Conservation (phyloP, 2,888 invertebrate species). For the Tortrix viridana region DNA sequence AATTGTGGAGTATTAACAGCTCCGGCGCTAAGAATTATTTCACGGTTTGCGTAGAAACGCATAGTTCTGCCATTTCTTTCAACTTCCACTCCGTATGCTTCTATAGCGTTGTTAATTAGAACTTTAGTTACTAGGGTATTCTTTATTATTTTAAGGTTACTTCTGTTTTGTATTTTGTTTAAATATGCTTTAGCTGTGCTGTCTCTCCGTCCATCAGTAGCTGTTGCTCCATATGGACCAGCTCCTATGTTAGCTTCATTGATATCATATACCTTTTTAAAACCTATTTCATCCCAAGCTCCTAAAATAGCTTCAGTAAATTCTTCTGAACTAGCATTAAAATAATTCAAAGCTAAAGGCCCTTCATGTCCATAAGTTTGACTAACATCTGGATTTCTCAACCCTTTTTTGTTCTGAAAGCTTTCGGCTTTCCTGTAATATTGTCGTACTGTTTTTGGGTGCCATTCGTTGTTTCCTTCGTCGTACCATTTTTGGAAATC, state of each 20-base stretch:
- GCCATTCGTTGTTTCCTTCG: slow-evolving; percentile 82
- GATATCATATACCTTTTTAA: slow-evolving; percentile 60
- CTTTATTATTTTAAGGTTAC: slow-evolving; percentile 69
- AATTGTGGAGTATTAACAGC: slow-evolving; percentile 68
- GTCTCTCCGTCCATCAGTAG: slow-evolving; percentile 71
- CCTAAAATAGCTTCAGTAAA: slow-evolving; percentile 55
- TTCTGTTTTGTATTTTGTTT: slow-evolving; percentile 49
- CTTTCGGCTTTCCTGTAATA: slow-evolving; percentile 82
- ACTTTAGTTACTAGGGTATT: slow-evolving; percentile 77
- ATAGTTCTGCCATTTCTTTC: slow-evolving; percentile 52
- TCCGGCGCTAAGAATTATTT: slow-evolving; percentile 67
- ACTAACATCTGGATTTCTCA: slow-evolving; percentile 46
- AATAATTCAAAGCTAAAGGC: slow-evolving; percentile 72
- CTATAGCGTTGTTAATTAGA: slow-evolving; percentile 65
- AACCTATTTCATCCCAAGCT: slow-evolving; percentile 75
- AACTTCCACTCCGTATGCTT: slow-evolving; percentile 67
- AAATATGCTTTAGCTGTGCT: slow-evolving; percentile 80
- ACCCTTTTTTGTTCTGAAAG: slow-evolving; percentile 52
- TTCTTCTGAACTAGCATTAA: slow-evolving; percentile 66
- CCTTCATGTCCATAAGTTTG: slow-evolving; percentile 69
- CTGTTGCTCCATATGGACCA: slow-evolving; percentile 71
- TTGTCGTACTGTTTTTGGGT: slow-evolving; percentile 59
- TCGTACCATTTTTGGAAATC: slow-evolving; percentile 83
- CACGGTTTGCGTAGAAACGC: slow-evolving; percentile 54
- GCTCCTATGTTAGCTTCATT: slow-evolving; percentile 75